Base-by-base conservation (phyloP, 2,797 vertebrate genomes). In the Pteronotus mesoamericanus region DNA sequence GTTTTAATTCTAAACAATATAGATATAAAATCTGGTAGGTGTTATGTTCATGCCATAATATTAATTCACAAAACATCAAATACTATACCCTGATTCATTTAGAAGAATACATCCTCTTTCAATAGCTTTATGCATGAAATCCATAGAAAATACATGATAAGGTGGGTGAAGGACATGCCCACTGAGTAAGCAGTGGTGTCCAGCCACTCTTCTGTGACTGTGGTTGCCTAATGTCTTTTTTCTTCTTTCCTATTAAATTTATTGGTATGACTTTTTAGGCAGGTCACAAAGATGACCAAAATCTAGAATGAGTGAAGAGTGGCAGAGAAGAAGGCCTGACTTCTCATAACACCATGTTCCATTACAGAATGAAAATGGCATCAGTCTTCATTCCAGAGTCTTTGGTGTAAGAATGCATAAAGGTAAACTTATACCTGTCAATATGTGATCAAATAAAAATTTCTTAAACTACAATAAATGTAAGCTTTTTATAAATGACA, bases 311-410 rank as follows among this genome's bases (percentile, higher is more conserved):
- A 90, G 4, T 55, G 21, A 48, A 11, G 15, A 26, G 0, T 34
- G 46, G 29, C 12, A 11, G 6, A 68, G 32, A n/a, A 14, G 2
- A 64, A 29, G 7, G 1, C n/a, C 22, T 0, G 4, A 21, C 4
- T 37, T 46, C 7, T 7, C 6, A 37, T 18, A 51, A 34, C 14
- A 59, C 14, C 11, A 5, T 15, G 3, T 14, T 72, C 32, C 7
- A 37, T 24, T 34, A 6, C 1, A 9, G 46, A 46, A 55, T 39
- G 26, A 86, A 61, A 57, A 69, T 78, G 22, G 3, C 3, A 12
- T 12, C 8, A 86, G 71, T 34, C 34, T 59, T 22, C 37, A 32
- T 57, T 46, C 42, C 7, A 46, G 48, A 48, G 6, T 9, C 34
- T 86, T 46, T 14, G 1, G 1, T 22, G 4, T 39, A 83, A 85